phyloP scores from a whole-genome alignment of 2,113 vertebrate genomes.

The Crotalus viridis region DNA sequence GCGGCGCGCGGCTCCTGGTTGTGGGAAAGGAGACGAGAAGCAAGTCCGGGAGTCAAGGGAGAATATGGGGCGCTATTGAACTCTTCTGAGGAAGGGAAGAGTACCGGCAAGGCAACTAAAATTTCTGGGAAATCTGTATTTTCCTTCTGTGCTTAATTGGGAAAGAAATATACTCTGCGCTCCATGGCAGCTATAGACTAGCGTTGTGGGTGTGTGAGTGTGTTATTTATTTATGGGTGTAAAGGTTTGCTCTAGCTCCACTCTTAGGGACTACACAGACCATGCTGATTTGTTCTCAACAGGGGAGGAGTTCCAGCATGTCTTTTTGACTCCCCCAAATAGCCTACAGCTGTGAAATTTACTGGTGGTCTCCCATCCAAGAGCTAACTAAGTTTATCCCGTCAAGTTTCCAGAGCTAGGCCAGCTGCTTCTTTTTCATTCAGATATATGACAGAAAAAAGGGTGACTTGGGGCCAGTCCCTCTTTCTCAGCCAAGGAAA shows the following conservation, averaged over 20 bases:
- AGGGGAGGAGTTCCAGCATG: not conserved
- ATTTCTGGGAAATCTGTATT: not conserved
- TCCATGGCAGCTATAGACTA: not conserved
- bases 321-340: not conserved
- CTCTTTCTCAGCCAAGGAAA: not conserved
- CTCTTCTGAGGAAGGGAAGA: not conserved
- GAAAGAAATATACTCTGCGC: not conserved
- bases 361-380: not conserved
- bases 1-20: not conserved
- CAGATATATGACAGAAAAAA: not conserved
- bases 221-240: not conserved
- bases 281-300: not conserved
- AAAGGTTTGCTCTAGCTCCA: not conserved
- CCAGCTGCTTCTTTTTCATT: not conserved
- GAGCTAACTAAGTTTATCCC: not conserved
- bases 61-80: not conserved
- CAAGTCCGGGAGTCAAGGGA: not conserved
- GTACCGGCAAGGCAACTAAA: not conserved
- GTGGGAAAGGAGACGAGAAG: not conserved
- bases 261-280: too few relatives aligned
- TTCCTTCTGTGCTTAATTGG: not conserved
- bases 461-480: not conserved
- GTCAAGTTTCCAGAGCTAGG: not conserved
- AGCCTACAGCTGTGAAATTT: not conserved
- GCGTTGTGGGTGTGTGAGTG: not conserved